Base-by-base conservation (phyloP, 2,797 vertebrate species). In the Menidia menidia region DNA sequence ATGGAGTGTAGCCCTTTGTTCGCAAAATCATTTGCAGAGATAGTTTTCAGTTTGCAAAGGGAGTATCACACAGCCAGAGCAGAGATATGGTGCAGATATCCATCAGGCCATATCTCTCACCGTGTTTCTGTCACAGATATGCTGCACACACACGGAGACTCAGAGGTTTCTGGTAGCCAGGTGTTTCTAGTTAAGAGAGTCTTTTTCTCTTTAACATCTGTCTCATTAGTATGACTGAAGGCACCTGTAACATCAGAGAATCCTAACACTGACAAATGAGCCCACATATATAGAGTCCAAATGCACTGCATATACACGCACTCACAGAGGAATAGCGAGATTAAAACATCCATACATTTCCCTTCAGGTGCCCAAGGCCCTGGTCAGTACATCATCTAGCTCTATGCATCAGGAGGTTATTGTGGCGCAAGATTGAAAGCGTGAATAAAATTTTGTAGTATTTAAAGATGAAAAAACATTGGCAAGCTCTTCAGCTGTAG, bases 171-270 rank as follows among this genome's bases (percentile, higher is more conserved):
- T 51, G 47, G 55, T 18, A 13, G 19, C 62, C 88, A 84, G 82
- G 60, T 90, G 83, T 84, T 87, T 88, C 32, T 31, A 25, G 63
- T 86, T 75, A 54, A 45, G 13, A 19, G 0, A 35, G 47, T 65
- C 75, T 62, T 67, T 64, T 71, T 39, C 15, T 64, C 16, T 63
- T 63, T 69, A 51, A 80, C 41, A 0, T 55, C 33, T 18, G 30
- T 79, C 76, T 88, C 62, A 64, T 88, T 84, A 88, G 75, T 59
- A n/a, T 70, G 82, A 90, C 47, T 45, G 55, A 58, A 56, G 42
- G 62, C 78, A 85, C 84, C 90, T 88, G 81, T 39, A 57, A 44
- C 42, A 50, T 68, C 67, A 59, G 59, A 13, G 60, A 41, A 54
- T 30, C 1, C 0, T 44, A 68, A 14, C 33, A 45, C 11, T 33